A percentile compares a stretch with the other conserved stretches of the same genome.
phyloP scores from a whole-genome alignment of 2,888 invertebrate genomes.

The Andrena hattorfiana region DNA sequence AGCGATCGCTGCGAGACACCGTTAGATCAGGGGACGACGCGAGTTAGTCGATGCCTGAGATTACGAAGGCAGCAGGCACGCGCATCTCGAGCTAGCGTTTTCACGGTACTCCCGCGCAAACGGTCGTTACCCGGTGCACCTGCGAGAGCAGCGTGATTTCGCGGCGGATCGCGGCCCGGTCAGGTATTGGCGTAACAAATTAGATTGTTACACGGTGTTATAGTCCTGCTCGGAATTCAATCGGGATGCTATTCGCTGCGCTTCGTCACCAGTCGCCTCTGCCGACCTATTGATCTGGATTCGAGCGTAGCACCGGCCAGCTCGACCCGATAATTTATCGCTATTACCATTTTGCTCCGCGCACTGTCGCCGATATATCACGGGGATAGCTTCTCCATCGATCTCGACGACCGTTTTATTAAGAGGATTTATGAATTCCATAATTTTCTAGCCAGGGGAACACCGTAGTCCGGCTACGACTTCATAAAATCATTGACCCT shows the following conservation, averaged over 20 bases:
- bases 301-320: constrained; percentile 33
- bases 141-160: constrained; percentile 48
- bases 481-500: constrained; percentile 44
- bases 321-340: constrained; percentile 54
- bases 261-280: constrained; percentile 40
- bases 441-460: constrained; percentile 25
- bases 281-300: constrained; percentile 64
- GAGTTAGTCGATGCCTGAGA: constrained; percentile 14
- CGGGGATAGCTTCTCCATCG: constrained; percentile 35
- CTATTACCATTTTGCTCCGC: constrained; percentile 43
- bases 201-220: constrained; percentile 65
- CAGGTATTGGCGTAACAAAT: constrained; percentile 59
- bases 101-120: constrained; percentile 30
- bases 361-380: constrained; percentile 35
- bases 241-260: constrained; percentile 51
- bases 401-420: constrained; percentile 36
- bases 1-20: constrained; percentile 25
- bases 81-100: constrained; percentile 19
- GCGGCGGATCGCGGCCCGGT: constrained; percentile 31
- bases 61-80: constrained; percentile 11
- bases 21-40: constrained; percentile 22
- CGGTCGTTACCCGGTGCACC: constrained; percentile 31
- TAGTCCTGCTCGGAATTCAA: constrained; percentile 59
- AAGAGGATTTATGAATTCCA: constrained; percentile 51
- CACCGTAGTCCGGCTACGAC: constrained; percentile 10